A percentile compares a stretch with the other conserved stretches of the same genome.
Conservation (phyloP, 2,797 vertebrate species). For the Halcyon smyrnensis region DNA sequence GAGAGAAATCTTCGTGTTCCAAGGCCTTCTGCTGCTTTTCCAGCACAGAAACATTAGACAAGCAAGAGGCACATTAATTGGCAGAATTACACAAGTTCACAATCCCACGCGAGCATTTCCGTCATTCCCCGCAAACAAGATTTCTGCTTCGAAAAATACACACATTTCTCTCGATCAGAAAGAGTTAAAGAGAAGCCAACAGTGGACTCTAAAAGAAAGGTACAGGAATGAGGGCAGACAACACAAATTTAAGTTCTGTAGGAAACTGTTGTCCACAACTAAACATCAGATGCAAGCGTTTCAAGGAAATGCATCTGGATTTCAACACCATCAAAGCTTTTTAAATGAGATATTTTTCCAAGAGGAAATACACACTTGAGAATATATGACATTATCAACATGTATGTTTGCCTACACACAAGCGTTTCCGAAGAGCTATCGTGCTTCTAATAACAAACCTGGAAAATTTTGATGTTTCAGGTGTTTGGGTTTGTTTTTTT, state of each 20-base stretch:
- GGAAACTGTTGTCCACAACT: slow-evolving; percentile 26
- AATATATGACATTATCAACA: slow-evolving; percentile 37
- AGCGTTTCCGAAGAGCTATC: neutral
- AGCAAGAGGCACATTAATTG: slow-evolving; percentile 72
- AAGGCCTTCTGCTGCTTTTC: slow-evolving; percentile 64
- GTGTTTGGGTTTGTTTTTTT: neutral
- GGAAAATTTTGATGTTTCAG: neutral
- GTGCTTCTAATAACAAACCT: slow-evolving; percentile 1
- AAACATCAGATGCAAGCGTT: slow-evolving; percentile 64
- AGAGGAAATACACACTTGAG: slow-evolving; percentile 23
- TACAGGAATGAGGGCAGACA: slow-evolving; percentile 13
- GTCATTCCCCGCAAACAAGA: slow-evolving; percentile 65
- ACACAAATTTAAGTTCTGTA: slow-evolving; percentile 37
- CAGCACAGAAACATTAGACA: slow-evolving; percentile 73
- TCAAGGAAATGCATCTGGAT: slow-evolving; percentile 56
- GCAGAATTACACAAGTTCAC: slow-evolving; percentile 71
- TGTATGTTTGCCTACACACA: slow-evolving; percentile 38
- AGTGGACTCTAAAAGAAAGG: slow-evolving; percentile 57
- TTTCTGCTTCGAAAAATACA: slow-evolving; percentile 71
- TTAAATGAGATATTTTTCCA: neutral
- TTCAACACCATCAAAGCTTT: slow-evolving; percentile 9
- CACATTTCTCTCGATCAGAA: slow-evolving; percentile 42
- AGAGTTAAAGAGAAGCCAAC: slow-evolving; percentile 35
- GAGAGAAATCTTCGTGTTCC: slow-evolving; percentile 80
- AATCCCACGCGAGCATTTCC: slow-evolving; percentile 71